Base-by-base conservation (phyloP, 2,113 vertebrate species). In the Guaruba guarouba region DNA sequence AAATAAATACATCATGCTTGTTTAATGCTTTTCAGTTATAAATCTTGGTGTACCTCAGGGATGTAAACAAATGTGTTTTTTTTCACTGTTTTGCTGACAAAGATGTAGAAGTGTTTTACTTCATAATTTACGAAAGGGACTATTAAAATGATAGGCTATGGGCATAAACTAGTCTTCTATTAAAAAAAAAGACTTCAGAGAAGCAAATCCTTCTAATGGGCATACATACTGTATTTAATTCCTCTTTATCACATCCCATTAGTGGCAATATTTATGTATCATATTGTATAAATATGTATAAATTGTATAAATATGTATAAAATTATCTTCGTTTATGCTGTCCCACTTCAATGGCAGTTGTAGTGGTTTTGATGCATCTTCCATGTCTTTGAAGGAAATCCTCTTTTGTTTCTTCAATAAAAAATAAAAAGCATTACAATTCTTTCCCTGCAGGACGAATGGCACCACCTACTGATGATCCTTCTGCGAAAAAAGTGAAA, bases 401-500 rank as follows among this genome's bases (percentile, higher is more conserved):
- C 15, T 51, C 20, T 37, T 86, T 46, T 25, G 13, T 74, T 79
- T 55, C 6, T 74, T 43, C 31, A 71, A 10, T n/a, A 14, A 64
- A 66, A 80, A 29, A 11, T 57, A 48, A 68, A 62, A 20, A 10
- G 2, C 10, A 2, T 48, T 95, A 17, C 3, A 5, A 70, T 84
- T 93, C 6, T 24, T 41, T 90, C 78, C 28, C 39, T 82, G 44
- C 90, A 99, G 99, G 99, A 92, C 98, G 99, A 80, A 99, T 99
- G 99, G 99, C 98, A 52, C 99, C 99, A 68, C 99, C 99, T 77
- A 97, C 97, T 67, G 98, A 99, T 94, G 98, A 98, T 76, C 95
- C 98, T 46, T 98, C 98, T 86, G 99, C 98, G 4, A 99, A 99
- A 97, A 99, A 99, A 87, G 98, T 99, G 51, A 99, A 99, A 93